Evolutionary conservation across 2,113 vertebrate species (phyloP).

Genomic region (Paedocypris sp.): DNA sequence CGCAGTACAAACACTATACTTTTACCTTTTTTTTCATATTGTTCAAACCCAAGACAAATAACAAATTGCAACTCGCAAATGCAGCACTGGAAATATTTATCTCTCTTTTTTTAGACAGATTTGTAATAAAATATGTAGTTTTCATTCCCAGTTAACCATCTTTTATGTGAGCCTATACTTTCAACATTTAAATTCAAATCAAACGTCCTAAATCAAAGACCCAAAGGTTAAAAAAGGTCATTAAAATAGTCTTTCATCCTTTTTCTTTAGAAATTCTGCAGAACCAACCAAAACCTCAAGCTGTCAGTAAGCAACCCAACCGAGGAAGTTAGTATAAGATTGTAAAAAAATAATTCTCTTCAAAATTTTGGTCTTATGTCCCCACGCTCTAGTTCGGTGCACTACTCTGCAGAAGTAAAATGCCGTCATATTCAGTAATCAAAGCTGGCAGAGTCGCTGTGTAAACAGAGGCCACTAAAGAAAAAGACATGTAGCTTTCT

Average conservation of each 20-base stretch:
- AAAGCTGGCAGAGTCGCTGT: constrained; percentile 47
- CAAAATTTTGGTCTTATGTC: constrained; percentile 12
- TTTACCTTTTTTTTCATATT: too few relatives aligned
- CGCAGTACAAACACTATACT: constrained; percentile 48
- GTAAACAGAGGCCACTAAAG: constrained; percentile 39
- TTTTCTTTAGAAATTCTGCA: constrained; percentile 35
- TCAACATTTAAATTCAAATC: constrained; percentile 20
- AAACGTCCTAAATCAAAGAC: constrained; percentile 39
- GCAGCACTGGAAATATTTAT: constrained; percentile 44
- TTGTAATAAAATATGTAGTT: constrained; percentile 55
- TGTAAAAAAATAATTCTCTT: constrained; percentile 59
- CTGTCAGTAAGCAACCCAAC: constrained; percentile 18
- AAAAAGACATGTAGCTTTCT: not conserved
- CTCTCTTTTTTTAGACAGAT: constrained; percentile 28
- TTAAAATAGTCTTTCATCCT: constrained; percentile 49
- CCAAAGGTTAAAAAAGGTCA: constrained; percentile 36
- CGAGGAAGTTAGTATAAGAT: constrained; percentile 39
- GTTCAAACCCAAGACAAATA: constrained; percentile 47
- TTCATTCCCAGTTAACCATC: not conserved
- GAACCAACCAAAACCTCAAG: constrained; percentile 14
- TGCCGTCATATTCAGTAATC: constrained; percentile 39
- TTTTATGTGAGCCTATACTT: constrained; percentile 28
- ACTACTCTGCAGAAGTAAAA: constrained; percentile 25
- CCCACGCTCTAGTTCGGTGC: constrained; percentile 9
- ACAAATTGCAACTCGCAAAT: constrained; percentile 52